Conservation (phyloP, 2,113 vertebrate genomes). For the Phylloscopus whistleri region DNA sequence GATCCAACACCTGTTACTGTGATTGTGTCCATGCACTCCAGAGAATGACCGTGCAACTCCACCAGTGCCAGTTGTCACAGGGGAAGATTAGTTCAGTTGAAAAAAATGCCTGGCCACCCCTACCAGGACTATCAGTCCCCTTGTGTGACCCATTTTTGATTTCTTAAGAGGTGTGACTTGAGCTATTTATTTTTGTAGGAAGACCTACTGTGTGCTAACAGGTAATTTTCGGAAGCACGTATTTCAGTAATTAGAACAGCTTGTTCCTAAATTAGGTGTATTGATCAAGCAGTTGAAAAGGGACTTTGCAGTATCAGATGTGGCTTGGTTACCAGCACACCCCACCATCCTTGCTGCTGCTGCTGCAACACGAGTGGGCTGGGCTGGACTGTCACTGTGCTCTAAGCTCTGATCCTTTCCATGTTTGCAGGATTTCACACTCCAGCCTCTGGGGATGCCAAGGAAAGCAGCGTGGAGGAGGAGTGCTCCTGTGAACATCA, state of each 20-base stretch:
- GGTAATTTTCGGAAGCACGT: neutral
- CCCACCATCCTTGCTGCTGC: neutral
- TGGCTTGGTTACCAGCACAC: fast-evolving
- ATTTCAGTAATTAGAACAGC: neutral
- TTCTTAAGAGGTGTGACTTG: neutral
- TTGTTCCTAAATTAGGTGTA: neutral
- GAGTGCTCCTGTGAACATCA: neutral
- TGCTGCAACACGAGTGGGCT: neutral
- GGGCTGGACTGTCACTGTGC: neutral
- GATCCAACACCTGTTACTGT: neutral
- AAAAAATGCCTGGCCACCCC: neutral
- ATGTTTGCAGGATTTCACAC: slow-evolving; percentile 55
- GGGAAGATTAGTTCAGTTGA: neutral
- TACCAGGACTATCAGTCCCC: neutral
- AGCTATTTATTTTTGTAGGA: neutral
- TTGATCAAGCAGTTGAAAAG: neutral
- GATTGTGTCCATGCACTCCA: fast-evolving
- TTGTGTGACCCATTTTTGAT: neutral
- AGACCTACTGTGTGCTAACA: neutral
- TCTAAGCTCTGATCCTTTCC: slow-evolving; percentile 55
- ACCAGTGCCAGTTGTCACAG: fast-evolving
- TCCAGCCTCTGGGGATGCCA: neutral
- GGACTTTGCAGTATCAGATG: neutral
- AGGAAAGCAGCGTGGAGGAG: neutral
- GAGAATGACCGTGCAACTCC: fast-evolving